Conservation (phyloP, 2,888 invertebrate genomes). For the Melanophora roralis region DNA sequence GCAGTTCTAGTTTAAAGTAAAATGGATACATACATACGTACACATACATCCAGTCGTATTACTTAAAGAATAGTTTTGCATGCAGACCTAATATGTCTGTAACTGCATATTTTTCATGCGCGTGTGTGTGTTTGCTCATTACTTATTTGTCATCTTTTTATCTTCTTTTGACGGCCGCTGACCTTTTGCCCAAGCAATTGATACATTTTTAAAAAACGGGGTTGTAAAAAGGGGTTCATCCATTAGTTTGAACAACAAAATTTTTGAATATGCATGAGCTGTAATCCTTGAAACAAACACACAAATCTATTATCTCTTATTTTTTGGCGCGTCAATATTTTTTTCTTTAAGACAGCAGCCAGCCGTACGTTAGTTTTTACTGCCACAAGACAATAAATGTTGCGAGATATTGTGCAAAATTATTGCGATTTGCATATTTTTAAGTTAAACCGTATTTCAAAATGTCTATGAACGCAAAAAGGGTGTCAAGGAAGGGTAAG, state of each 20-base stretch:
- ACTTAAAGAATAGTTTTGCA: too few species aligned
- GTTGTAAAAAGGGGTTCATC: constrained; percentile 14
- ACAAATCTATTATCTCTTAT: constrained; percentile 32
- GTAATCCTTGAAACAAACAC: not conserved
- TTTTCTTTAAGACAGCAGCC: constrained; percentile 13
- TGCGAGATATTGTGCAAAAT: constrained; percentile 35
- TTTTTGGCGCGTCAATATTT: constrained; percentile 56
- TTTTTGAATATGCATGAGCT: constrained; percentile 45
- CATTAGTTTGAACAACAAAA: not conserved
- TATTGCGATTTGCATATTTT: constrained; percentile 35
- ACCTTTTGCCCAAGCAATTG: constrained; percentile 50
- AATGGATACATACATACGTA: constrained; percentile 45
- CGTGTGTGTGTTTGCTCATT: constrained; percentile 15
- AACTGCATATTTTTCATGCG: not conserved
- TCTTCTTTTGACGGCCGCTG: constrained; percentile 36
- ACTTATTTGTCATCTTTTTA: not conserved
- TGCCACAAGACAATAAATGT: constrained; percentile 29
- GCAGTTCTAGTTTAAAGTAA: constrained; percentile 1
- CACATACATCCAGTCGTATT: too few species aligned
- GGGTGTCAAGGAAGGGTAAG: too few species aligned
- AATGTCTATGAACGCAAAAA: not conserved
- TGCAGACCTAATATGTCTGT: not conserved
- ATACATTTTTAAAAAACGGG: constrained; percentile 10
- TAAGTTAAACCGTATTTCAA: not conserved
- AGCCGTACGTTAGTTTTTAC: constrained; percentile 26